phyloP scores from a whole-genome alignment of 2,797 vertebrate species.

The Hydrophis major region DNA sequence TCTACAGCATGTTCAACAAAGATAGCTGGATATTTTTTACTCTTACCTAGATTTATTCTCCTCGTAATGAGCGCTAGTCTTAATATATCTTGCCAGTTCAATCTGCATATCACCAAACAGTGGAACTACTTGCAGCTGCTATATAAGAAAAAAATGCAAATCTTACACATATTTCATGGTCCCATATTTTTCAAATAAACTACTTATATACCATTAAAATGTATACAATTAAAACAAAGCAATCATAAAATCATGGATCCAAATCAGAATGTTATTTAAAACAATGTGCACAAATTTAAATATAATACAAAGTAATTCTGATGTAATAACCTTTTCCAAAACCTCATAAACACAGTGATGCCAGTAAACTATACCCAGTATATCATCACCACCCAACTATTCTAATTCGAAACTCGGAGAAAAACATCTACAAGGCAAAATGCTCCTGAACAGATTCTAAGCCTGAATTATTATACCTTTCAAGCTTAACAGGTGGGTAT shows the following conservation, averaged over 20 bases:
- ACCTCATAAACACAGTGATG: neutral
- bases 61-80: constrained; percentile 97
- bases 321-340: neutral
- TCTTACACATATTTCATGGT: constrained; percentile 1
- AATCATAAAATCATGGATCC: neutral
- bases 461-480: neutral
- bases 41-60: constrained; percentile 96
- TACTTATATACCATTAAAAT: neutral
- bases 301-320: neutral
- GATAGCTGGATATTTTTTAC: neutral
- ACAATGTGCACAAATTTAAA: neutral
- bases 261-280: neutral
- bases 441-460: neutral
- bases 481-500: neutral
- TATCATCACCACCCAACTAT: neutral
- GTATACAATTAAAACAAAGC: neutral
- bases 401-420: neutral
- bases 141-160: constrained; percentile 31
- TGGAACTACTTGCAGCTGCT: constrained; percentile 98
- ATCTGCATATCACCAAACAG: constrained; percentile 99
- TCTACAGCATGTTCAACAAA: neutral
- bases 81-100: constrained; percentile 95
- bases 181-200: neutral
- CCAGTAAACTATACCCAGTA: neutral
- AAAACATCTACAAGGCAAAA: neutral